A percentile compares a stretch with the other conserved stretches of the same genome.
Evolutionary conservation across 2,797 vertebrate species (phyloP).

Genomic region (Cirrhinus molitorella): DNA sequence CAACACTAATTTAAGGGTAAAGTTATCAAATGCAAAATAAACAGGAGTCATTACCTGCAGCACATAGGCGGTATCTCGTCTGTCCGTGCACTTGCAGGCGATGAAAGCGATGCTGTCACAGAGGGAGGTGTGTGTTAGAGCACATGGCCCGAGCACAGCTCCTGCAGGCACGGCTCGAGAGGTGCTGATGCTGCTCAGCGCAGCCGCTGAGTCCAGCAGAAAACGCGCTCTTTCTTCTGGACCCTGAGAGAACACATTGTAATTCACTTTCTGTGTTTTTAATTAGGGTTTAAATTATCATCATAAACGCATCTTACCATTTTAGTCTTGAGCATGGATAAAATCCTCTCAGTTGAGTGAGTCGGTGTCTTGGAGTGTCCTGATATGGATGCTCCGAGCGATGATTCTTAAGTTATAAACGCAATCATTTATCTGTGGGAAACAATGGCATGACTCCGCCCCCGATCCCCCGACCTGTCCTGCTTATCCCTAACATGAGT

Average conservation of each 20-base stretch:
- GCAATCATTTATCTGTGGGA: slow-evolving; percentile 18
- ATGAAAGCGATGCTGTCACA: slow-evolving; percentile 88
- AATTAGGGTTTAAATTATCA: neutral
- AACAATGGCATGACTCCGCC: slow-evolving; percentile 41
- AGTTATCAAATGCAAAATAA: too few relatives aligned
- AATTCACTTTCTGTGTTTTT: neutral
- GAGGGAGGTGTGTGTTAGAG: slow-evolving; percentile 85
- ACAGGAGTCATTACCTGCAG: slow-evolving; percentile 79
- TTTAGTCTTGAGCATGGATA: neutral
- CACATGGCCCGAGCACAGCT: slow-evolving; percentile 85
- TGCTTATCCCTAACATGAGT: neutral
- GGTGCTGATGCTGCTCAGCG: slow-evolving; percentile 83
- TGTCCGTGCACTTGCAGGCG: slow-evolving; percentile 86
- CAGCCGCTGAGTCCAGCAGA: slow-evolving; percentile 78
- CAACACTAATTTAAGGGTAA: too few relatives aligned
- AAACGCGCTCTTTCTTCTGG: neutral
- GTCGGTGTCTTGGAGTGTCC: neutral
- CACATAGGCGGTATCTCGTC: slow-evolving; percentile 83
- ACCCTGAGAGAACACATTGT: neutral
- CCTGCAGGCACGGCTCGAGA: slow-evolving; percentile 85
- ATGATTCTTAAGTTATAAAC: neutral
- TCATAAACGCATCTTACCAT: slow-evolving; percentile 20
- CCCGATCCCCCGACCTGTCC: slow-evolving; percentile 5
- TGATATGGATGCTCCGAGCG: neutral
- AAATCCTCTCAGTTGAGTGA: neutral